Percentiles rank a stretch among this genome's conserved stretches.
phyloP scores from a whole-genome alignment of 2,888 invertebrate species.

The Cheilosia scutellata region DNA sequence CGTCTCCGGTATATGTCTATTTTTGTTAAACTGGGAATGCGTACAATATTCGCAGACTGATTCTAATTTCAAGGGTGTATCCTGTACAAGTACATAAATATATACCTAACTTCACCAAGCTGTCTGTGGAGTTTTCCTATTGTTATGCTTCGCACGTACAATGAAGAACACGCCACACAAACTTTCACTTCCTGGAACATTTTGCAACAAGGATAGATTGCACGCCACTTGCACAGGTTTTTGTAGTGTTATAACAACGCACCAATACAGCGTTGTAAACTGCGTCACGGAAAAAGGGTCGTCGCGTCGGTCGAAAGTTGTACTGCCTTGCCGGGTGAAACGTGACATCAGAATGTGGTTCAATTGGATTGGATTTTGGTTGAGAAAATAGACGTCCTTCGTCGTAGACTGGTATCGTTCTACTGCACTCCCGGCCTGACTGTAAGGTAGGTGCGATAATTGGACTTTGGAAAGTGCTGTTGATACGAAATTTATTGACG shows the following conservation, averaged over 20 bases:
- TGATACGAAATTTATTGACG: constrained; percentile 61
- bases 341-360: constrained; percentile 60
- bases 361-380: constrained; percentile 44
- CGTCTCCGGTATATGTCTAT: constrained; percentile 41
- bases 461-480: constrained; percentile 60
- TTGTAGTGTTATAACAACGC: constrained; percentile 13
- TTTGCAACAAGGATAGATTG: constrained; percentile 44
- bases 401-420: neutral
- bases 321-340: constrained; percentile 15
- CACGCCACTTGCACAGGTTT: constrained; percentile 11
- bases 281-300: constrained; percentile 46
- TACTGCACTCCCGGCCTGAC: neutral
- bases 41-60: constrained; percentile 60
- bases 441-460: constrained; percentile 65
- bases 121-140: constrained; percentile 39
- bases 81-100: neutral
- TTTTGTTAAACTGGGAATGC: constrained; percentile 48
- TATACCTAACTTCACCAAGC: constrained; percentile 26
- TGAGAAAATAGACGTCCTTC: neutral
- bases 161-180: constrained; percentile 19
- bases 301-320: constrained; percentile 21
- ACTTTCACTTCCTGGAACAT: constrained; percentile 69
- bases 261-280: constrained; percentile 8
- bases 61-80: constrained; percentile 51
- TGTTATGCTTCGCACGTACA: constrained; percentile 66